A percentile compares a stretch with the other conserved stretches of the same genome.
Conservation (phyloP, 2,888 invertebrate genomes). For the Polyommatus icarus region DNA sequence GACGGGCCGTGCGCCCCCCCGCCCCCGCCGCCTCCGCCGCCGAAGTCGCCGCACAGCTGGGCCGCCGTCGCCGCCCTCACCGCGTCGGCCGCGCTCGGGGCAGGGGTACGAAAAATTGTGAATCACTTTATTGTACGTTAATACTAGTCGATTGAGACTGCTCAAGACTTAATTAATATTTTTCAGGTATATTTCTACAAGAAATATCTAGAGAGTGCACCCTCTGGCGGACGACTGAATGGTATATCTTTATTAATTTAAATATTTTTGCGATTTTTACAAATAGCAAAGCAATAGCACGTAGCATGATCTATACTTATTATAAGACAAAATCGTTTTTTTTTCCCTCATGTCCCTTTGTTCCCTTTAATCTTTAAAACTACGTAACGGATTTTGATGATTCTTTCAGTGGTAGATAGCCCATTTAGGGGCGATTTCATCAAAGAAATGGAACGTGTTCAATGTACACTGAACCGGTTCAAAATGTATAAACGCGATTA, state of each 20-base stretch:
- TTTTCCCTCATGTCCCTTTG: too few relatives aligned
- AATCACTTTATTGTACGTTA: background rate
- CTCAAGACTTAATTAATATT: background rate
- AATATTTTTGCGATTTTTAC: too few relatives aligned
- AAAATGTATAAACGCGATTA: too few relatives aligned
- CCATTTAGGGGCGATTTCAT: too few relatives aligned
- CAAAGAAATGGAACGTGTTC: too few relatives aligned
- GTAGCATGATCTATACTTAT: too few relatives aligned
- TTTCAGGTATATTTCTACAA: slow-evolving; percentile 60
- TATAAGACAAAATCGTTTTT: too few relatives aligned
- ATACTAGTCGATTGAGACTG: background rate
- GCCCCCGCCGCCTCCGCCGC: slow-evolving; percentile 46
- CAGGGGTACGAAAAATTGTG: slow-evolving; percentile 48
- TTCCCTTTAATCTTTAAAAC: too few relatives aligned
- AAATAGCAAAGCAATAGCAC: too few relatives aligned
- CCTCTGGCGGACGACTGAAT: background rate
- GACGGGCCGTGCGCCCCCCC: slow-evolving; percentile 35
- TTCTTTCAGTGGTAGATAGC: too few relatives aligned
- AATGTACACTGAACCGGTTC: too few relatives aligned
- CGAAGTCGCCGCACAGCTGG: slow-evolving; percentile 52
- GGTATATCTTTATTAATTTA: background rate
- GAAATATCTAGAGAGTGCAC: slow-evolving; percentile 43
- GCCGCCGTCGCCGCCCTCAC: slow-evolving; percentile 59
- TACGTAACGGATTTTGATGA: too few relatives aligned
- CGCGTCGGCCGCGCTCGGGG: slow-evolving; percentile 63